Conservation (phyloP, 2,888 invertebrate genomes). For the Panopea generosa region DNA sequence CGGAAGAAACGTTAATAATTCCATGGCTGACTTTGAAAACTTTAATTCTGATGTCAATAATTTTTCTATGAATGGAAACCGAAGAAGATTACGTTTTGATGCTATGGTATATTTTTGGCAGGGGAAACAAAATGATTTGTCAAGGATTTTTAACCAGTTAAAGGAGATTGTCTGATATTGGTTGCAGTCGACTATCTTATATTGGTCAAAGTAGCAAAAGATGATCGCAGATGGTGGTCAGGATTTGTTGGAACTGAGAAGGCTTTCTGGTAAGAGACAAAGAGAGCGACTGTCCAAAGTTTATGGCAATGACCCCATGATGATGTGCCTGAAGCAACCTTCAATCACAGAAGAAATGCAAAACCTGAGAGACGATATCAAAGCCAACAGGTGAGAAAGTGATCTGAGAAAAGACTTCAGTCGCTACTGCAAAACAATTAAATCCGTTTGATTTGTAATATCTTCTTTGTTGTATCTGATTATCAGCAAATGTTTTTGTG, state of each 20-base stretch:
- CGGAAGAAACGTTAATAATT: neutral
- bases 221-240: neutral
- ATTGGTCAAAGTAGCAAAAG: neutral
- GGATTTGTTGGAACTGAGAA: conserved; percentile 17
- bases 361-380: conserved; percentile 59
- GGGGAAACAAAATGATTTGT: conserved; percentile 16
- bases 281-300: conserved; percentile 41
- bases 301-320: conserved; percentile 40
- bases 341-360: conserved; percentile 47
- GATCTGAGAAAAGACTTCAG: conserved; percentile 68
- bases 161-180: neutral
- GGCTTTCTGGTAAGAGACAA: conserved; percentile 23
- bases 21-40: neutral
- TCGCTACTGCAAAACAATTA: neutral
- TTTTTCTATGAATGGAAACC: neutral
- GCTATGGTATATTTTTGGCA: conserved; percentile 28
- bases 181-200: neutral
- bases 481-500: too few species aligned
- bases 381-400: conserved; percentile 61
- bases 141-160: conserved; percentile 27
- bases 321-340: conserved; percentile 48
- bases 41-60: neutral
- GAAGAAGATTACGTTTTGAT: conserved; percentile 23
- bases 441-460: too few species aligned
- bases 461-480: too few species aligned